These are phyloP conservation scores for Penaeus monodon DNA, from an alignment of 2,888 invertebrate species.

Conservation along the genomic window DNA sequence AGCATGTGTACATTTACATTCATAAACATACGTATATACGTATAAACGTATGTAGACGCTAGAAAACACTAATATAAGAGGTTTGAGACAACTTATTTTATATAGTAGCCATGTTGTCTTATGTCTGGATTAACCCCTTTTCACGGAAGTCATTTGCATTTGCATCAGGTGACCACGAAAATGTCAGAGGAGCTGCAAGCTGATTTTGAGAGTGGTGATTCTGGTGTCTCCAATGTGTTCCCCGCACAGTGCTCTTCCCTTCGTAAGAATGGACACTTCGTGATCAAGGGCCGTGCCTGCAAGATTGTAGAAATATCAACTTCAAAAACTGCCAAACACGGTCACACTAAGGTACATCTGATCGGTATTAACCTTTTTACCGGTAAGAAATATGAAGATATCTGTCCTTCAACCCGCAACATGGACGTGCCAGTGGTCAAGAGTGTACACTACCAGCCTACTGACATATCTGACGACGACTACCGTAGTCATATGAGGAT, in stretches of 20 bases:
- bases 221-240: conserved; percentile 94
- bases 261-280: conserved; percentile 98
- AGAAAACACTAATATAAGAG: no score
- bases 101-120: no score
- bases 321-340: conserved; percentile 99
- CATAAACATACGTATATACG: no score
- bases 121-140: no score
- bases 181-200: conserved; percentile 65
- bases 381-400: conserved; percentile 97
- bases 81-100: no score
- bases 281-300: conserved; percentile 94
- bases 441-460: conserved; percentile 89
- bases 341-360: conserved; percentile 98
- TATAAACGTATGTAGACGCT: no score
- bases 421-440: conserved; percentile 99
- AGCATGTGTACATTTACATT: no score
- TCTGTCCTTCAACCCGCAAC: conserved; percentile 99
- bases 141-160: no score
- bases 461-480: conserved; percentile 92
- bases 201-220: conserved; percentile 91
- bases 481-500: conserved; percentile 95
- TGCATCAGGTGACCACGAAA: conserved; percentile 16
- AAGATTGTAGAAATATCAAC: conserved; percentile 99
- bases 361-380: conserved; percentile 94
- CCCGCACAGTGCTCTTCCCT: conserved; percentile 99